phyloP scores from a whole-genome alignment of 2,113 vertebrate genomes.

The Sander vitreus region DNA sequence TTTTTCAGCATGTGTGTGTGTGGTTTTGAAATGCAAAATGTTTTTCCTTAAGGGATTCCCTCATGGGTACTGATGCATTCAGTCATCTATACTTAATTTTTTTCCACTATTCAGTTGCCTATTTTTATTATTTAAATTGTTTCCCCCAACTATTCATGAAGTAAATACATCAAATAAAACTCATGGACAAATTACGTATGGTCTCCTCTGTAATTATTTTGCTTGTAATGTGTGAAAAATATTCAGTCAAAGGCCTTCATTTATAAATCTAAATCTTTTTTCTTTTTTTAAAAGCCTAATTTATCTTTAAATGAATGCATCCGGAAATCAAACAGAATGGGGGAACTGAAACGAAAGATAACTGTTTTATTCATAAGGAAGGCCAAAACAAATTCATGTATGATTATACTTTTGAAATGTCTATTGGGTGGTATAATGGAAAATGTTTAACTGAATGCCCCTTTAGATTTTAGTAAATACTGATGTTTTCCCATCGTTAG shows the following conservation, averaged over 20 bases:
- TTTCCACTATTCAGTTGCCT: background rate
- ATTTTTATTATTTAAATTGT: background rate
- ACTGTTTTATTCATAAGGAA: background rate
- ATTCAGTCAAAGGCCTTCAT: background rate
- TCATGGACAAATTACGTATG: background rate
- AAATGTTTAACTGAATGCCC: constrained; percentile 26
- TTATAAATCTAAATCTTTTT: constrained; percentile 2
- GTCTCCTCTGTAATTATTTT: constrained; percentile 20
- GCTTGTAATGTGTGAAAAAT: constrained; percentile 8
- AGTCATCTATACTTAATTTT: constrained; percentile 9
- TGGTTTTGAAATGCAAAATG: constrained; percentile 36
- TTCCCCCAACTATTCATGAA: constrained; percentile 5
- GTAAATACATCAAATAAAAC: constrained; percentile 36
- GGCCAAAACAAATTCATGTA: constrained; percentile 13
- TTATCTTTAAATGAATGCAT: background rate
- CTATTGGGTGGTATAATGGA: constrained; percentile 20
- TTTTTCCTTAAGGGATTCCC: constrained; percentile 18
- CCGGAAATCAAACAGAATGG: background rate
- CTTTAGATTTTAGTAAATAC: constrained; percentile 19
- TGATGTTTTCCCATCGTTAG: background rate
- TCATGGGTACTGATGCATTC: constrained; percentile 22
- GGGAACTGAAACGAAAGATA: background rate
- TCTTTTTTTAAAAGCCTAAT: background rate
- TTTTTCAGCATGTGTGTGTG: constrained; percentile 16
- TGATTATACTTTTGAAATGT: constrained; percentile 36